Evolutionary conservation across 2,113 vertebrate species (phyloP).

Genomic region (Dromiciops gliroides): DNA sequence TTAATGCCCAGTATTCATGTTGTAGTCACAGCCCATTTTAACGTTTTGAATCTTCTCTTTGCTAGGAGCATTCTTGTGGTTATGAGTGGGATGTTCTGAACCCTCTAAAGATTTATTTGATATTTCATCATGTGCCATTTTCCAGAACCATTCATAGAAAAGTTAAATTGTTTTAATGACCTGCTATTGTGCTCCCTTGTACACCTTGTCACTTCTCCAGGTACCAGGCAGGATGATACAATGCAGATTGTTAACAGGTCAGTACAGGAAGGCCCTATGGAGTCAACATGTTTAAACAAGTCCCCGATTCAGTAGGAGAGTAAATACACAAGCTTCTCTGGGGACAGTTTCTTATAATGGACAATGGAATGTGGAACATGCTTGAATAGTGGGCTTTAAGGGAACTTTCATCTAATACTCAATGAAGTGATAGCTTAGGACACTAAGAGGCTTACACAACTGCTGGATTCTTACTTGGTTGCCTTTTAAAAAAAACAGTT

Average conservation of each 20-base stretch:
- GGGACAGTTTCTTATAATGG: neutral
- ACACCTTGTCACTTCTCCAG: neutral
- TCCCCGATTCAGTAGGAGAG: neutral
- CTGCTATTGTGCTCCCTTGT: neutral
- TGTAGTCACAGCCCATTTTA: neutral
- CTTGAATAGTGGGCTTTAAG: neutral
- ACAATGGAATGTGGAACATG: neutral
- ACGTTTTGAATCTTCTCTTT: neutral
- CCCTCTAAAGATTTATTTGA: neutral
- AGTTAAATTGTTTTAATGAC: neutral
- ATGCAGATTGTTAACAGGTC: neutral
- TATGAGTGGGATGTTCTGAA: neutral
- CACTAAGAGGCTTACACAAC: neutral
- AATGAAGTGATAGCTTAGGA: neutral
- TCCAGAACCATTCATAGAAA: neutral
- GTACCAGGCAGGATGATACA: neutral
- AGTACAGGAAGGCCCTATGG: neutral
- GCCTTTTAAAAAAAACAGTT: neutral
- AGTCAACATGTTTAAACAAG: neutral
- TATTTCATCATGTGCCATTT: neutral
- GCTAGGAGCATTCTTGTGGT: neutral
- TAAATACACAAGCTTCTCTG: neutral
- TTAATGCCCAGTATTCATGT: neutral
- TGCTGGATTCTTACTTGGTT: neutral
- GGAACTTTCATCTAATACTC: neutral